phyloP scores from a whole-genome alignment of 37 sponge, comb jelly and placozoan species.

The Eunapius fragilis region DNA sequence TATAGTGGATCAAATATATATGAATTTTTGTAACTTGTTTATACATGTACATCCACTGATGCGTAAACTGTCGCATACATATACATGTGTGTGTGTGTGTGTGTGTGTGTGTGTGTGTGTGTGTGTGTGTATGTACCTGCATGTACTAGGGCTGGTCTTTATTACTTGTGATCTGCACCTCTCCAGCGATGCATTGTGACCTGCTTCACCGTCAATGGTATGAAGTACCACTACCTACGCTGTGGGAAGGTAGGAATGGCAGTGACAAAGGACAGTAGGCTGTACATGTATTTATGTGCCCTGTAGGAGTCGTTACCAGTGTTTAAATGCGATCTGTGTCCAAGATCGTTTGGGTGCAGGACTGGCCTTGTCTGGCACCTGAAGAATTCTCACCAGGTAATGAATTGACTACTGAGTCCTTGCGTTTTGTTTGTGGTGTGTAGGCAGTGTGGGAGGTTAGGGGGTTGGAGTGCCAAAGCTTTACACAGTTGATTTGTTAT shows the following conservation, averaged over 20 bases:
- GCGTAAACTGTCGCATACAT: too few species aligned
- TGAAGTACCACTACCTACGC: slow-evolving; percentile 55
- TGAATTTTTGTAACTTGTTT: too few species aligned
- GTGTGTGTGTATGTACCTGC: too few species aligned
- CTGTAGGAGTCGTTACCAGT: slow-evolving; percentile 15
- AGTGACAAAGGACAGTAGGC: too few species aligned
- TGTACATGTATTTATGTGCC: too few species aligned
- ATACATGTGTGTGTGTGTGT: too few species aligned
- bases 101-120: too few species aligned
- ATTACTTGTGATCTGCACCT: too few species aligned
- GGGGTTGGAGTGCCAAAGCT: background rate
- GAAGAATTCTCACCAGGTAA: slow-evolving; percentile 11
- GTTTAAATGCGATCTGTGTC: slow-evolving; percentile 49
- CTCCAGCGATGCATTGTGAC: slow-evolving; percentile 52
- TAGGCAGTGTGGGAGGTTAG: background rate
- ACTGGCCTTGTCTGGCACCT: slow-evolving; percentile 67
- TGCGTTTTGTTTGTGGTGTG: background rate
- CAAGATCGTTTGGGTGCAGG: slow-evolving; percentile 48
- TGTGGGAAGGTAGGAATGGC: slow-evolving; percentile 2
- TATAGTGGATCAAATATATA: too few species aligned
- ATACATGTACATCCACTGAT: too few species aligned
- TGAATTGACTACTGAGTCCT: background rate
- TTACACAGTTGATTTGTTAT: background rate
- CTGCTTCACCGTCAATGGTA: slow-evolving; percentile 64
- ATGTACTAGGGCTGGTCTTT: too few species aligned